Evolutionary conservation across 1,140 invertebrate genomes (phyloP), one percentile per base, ranked within the genome.

Genomic region (Aphaenogaster rudis): DNA sequence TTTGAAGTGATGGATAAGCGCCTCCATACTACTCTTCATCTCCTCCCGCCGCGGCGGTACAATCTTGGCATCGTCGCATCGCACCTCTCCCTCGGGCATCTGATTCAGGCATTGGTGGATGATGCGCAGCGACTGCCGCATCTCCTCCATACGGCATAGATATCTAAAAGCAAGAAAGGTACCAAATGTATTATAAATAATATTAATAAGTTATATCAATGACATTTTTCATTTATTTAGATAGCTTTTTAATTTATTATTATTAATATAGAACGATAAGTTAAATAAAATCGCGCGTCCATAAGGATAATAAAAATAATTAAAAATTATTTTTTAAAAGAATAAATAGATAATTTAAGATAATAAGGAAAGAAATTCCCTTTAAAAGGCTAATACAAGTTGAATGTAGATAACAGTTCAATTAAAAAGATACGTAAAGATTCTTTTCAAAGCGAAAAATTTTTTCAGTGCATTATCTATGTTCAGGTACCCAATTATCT

Each of bases 11-110:
- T 99, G 99, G 94, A 99, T 99, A 54, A 99, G 95, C 0, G 99
- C 98, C 94, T 99, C 99, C 99, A 99, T 99, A 0, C 99, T 99
- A 0, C 97, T 98, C 96, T 99, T 99, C 99, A 99, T 99, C 96
- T 99, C 99, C 52, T 96, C 96, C 66, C 99, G 96, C 8, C 96
- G 97, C 9, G 99, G 99, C 39, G 99, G 98, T 0, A 97, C 97
- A 15, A 99, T 96, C 96, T 99, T 99, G 48, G 97, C 97, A 95
- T 99, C 99, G 94, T 99, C 99, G 0, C 98, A 97, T 95, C 98
- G 98, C n/a, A 99, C 96, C 95, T 99, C 99, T 1, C 99, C 99
- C 3, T 96, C 84, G 1, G 99, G 99, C 99, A 99, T 99, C 95
- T 99, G 96, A 95, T 99, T 99, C 33, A 99, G 94, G 94, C 99